phyloP scores from a whole-genome alignment of 2,888 invertebrate genomes.

The Hemithea aestivaria region DNA sequence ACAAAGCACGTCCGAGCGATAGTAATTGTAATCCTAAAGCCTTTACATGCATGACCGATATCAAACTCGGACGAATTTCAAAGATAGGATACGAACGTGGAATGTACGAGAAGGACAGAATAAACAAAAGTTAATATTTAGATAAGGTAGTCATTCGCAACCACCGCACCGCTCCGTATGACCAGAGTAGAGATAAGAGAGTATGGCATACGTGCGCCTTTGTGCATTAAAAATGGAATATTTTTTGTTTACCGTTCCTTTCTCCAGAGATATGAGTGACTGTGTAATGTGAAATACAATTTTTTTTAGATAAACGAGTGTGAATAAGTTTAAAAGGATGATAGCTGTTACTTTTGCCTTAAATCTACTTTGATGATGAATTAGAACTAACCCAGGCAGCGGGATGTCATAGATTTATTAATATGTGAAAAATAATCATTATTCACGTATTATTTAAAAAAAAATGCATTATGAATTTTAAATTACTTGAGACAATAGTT shows the following conservation, averaged over 20 bases:
- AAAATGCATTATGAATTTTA: too few species aligned
- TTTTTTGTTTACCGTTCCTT: conserved; percentile 21
- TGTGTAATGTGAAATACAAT: too few species aligned
- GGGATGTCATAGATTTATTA: too few species aligned
- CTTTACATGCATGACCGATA: conserved; percentile 54
- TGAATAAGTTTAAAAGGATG: too few species aligned
- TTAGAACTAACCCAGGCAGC: too few species aligned
- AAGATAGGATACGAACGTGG: conserved; percentile 49
- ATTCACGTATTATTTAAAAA: too few species aligned
- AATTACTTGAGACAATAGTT: too few species aligned
- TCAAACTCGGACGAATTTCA: conserved; percentile 42
- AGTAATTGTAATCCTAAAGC: conserved; percentile 30
- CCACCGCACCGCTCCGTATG: conserved; percentile 33
- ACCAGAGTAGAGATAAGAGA: conserved; percentile 25
- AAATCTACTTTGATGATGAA: too few species aligned
- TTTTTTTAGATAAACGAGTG: too few species aligned
- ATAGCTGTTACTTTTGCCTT: too few species aligned
- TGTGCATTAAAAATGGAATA: conserved; percentile 41
- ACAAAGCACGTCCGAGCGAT: too few species aligned
- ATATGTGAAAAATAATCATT: too few species aligned
- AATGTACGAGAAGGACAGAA: conserved; percentile 54
- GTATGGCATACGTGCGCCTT: conserved; percentile 56
- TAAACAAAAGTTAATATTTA: conserved; percentile 65
- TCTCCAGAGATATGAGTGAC: conserved; percentile 12
- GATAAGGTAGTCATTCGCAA: conserved; percentile 54